phyloP scores from a whole-genome alignment of 2,888 invertebrate species.

The Noctua janthe region DNA sequence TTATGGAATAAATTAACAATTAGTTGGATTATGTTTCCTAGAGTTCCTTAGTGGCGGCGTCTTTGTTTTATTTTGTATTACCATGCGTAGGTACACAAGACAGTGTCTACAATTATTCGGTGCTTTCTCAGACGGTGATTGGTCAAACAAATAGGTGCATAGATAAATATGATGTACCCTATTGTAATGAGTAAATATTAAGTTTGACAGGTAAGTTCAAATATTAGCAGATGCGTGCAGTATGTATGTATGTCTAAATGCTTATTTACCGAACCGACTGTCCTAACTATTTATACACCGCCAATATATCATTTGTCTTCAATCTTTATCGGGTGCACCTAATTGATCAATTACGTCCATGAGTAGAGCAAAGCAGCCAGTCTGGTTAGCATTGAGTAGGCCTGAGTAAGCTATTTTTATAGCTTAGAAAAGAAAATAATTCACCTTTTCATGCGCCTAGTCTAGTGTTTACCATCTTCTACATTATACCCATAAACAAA shows the following conservation, averaged over 20 bases:
- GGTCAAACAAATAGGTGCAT: slow-evolving; percentile 13
- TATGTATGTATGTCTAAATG: background rate
- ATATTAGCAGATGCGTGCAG: slow-evolving; percentile 22
- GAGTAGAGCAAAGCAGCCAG: background rate
- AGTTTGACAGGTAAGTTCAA: slow-evolving; percentile 12
- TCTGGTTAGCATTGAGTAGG: background rate
- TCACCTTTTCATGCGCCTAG: background rate
- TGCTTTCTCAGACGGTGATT: slow-evolving; percentile 25
- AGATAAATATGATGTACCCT: background rate
- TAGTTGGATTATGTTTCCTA: slow-evolving; percentile 33
- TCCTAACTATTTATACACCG: background rate
- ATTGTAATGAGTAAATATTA: slow-evolving; percentile 17
- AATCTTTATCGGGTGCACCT: background rate
- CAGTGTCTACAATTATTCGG: slow-evolving; percentile 13
- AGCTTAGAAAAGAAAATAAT: background rate
- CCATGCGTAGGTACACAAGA: background rate
- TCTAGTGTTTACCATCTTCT: background rate
- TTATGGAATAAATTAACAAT: slow-evolving; percentile 54
- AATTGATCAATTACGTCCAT: slow-evolving; percentile 21
- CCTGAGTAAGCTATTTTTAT: background rate
- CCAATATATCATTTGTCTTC: slow-evolving; percentile 16
- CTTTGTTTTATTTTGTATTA: slow-evolving; percentile 36
- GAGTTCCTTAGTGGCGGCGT: slow-evolving; percentile 17
- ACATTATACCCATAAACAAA: background rate
- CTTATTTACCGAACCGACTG: slow-evolving; percentile 2